A percentile compares a stretch with the other conserved stretches of the same genome.
Evolutionary conservation across 2,888 invertebrate species (phyloP).

Genomic region (Therioaphis trifolii): DNA sequence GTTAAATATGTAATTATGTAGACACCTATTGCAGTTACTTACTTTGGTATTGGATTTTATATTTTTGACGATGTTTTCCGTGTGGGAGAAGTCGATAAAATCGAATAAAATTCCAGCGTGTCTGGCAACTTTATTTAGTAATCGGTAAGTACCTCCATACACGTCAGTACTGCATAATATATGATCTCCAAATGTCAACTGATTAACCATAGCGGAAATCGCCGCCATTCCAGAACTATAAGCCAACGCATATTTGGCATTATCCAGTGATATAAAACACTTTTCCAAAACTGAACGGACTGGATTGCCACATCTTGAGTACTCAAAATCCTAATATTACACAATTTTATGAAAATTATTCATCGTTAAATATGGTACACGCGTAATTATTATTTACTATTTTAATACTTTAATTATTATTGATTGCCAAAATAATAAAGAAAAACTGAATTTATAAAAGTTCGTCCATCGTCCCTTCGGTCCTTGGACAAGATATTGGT

Average conservation of each 20-base stretch:
- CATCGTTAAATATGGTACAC: no score
- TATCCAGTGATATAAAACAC: constrained; percentile 59
- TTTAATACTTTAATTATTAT: no score
- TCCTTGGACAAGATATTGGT: no score
- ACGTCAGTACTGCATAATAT: constrained; percentile 80
- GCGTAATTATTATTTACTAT: no score
- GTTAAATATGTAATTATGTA: no score
- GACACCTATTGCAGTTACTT: no score
- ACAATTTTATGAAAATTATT: no score
- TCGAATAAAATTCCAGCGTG: constrained; percentile 80
- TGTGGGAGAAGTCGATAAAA: constrained; percentile 83
- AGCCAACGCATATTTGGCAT: constrained; percentile 47
- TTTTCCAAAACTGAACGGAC: constrained; percentile 63
- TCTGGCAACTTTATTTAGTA: constrained; percentile 74
- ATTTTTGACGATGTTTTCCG: constrained; percentile 75
- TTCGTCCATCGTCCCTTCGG: no score
- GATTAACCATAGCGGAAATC: constrained; percentile 31
- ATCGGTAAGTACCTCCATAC: constrained; percentile 91
- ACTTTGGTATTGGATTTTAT: constrained; percentile 89
- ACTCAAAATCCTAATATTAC: constrained; percentile 48
- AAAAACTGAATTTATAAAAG: no score
- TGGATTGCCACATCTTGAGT: constrained; percentile 63
- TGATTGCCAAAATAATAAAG: no score
- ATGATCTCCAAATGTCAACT: constrained; percentile 63
- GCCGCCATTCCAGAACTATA: constrained; percentile 63